Percentiles rank a stretch among this genome's conserved stretches.
These are phyloP conservation scores for Holcopasites calliopsidis DNA, from an alignment of 1,140 invertebrate species.

Conservation along the genomic window DNA sequence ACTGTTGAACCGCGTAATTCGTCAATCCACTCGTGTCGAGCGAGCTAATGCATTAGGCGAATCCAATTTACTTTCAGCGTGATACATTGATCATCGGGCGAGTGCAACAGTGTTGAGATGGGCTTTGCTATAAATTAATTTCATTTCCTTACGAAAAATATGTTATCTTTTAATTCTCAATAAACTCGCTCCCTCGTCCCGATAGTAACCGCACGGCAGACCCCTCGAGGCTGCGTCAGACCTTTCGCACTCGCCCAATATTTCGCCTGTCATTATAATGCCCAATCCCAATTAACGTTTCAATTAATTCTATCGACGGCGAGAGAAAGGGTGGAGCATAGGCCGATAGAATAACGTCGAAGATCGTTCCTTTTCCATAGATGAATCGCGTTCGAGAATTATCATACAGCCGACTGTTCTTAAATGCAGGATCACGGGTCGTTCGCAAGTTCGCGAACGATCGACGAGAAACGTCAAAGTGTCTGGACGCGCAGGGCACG, in stretches of 20 bases:
- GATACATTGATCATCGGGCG: not conserved
- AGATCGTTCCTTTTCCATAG: not conserved
- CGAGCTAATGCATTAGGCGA: slow-evolving; percentile 67
- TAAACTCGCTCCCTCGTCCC: no score
- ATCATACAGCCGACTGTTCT: no score
- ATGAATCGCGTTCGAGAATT: no score
- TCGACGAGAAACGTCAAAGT: slow-evolving; percentile 42
- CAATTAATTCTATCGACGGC: not conserved
- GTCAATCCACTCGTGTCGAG: slow-evolving; percentile 58
- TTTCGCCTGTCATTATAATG: no score
- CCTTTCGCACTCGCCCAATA: no score
- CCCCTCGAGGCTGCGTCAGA: no score
- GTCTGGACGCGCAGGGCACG: slow-evolving; percentile 10
- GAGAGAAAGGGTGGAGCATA: not conserved
- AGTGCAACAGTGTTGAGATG: not conserved
- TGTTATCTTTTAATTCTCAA: no score
- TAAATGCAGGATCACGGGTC: no score
- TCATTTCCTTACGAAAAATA: no score
- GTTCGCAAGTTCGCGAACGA: no score
- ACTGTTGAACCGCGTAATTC: slow-evolving; percentile 74
- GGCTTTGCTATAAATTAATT: not conserved
- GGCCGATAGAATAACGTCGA: not conserved
- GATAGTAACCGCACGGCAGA: no score
- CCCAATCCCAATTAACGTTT: not conserved
- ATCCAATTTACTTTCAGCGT: slow-evolving; percentile 18